Evolutionary conservation across 2,888 invertebrate genomes (phyloP).

Genomic region (Sesamia inferens): DNA sequence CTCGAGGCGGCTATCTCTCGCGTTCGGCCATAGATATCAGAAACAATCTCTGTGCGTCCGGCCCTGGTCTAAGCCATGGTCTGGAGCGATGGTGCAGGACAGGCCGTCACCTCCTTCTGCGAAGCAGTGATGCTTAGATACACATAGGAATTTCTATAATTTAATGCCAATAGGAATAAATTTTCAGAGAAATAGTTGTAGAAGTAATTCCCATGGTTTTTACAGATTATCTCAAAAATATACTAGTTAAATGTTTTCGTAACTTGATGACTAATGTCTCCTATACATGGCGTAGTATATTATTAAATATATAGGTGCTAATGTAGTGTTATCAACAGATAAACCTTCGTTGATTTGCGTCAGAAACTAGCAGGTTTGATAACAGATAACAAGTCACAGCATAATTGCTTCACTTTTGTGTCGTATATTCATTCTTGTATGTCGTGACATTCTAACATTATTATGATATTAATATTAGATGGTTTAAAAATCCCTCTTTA

Average conservation of each 20-base stretch:
- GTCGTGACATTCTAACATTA: background rate
- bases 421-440: background rate
- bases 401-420: background rate
- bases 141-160: fast-evolving
- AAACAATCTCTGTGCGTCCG: too few species aligned
- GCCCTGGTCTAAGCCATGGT: too few species aligned
- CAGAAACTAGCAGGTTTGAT: constrained; percentile 12
- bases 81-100: too few species aligned
- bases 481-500: background rate
- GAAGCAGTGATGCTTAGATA: too few species aligned
- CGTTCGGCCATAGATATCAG: too few species aligned
- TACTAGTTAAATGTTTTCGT: constrained; percentile 5
- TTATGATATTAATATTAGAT: background rate
- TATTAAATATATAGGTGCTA: background rate
- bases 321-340: constrained; percentile 36
- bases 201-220: too few species aligned
- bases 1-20: too few species aligned
- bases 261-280: constrained; percentile 17
- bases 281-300: background rate
- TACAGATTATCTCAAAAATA: background rate
- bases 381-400: constrained; percentile 9
- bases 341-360: constrained; percentile 28
- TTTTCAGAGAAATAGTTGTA: background rate
- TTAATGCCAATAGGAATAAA: background rate
- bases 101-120: too few species aligned